phyloP scores from a whole-genome alignment of 2,888 invertebrate genomes.

The Carterocephalus palaemon region DNA sequence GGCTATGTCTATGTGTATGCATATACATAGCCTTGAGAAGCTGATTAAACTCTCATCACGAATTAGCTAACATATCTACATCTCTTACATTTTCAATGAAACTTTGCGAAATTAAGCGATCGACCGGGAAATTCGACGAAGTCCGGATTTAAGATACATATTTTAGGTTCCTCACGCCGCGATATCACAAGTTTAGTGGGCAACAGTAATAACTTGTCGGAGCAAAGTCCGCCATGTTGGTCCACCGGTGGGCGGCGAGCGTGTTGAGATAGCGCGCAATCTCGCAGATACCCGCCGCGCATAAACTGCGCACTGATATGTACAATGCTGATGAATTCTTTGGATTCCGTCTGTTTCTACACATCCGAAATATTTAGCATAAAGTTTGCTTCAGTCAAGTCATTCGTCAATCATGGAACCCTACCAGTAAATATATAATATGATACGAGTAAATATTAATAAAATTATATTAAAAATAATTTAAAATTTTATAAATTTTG shows the following conservation, averaged over 20 bases:
- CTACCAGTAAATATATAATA: too few relatives aligned
- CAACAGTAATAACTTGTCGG: slow-evolving; percentile 17
- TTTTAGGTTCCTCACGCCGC: neutral
- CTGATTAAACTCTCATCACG: too few relatives aligned
- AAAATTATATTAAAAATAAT: too few relatives aligned
- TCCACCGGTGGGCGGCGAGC: slow-evolving; percentile 53
- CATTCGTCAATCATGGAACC: too few relatives aligned
- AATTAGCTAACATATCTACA: too few relatives aligned
- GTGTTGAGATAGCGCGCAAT: slow-evolving; percentile 38
- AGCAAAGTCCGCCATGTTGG: slow-evolving; percentile 37
- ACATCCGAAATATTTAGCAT: too few relatives aligned
- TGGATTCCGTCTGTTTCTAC: slow-evolving; percentile 6
- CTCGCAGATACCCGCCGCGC: slow-evolving; percentile 48
- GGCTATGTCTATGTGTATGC: too few relatives aligned
- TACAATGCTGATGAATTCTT: slow-evolving; percentile 11
- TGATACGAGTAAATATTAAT: too few relatives aligned
- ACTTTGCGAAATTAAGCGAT: neutral
- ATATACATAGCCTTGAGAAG: too few relatives aligned
- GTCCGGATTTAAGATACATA: slow-evolving; percentile 3
- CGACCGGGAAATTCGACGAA: slow-evolving; percentile 2
- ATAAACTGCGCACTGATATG: slow-evolving; percentile 47
- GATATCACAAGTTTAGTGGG: slow-evolving; percentile 3
- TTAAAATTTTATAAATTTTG: too few relatives aligned
- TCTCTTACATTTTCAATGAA: slow-evolving; percentile 1
- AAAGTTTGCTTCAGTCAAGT: too few relatives aligned